Evolutionary conservation across 2,113 vertebrate genomes (phyloP), one percentile per base, ranked within the genome.

Genomic region (Megalops atlanticus): DNA sequence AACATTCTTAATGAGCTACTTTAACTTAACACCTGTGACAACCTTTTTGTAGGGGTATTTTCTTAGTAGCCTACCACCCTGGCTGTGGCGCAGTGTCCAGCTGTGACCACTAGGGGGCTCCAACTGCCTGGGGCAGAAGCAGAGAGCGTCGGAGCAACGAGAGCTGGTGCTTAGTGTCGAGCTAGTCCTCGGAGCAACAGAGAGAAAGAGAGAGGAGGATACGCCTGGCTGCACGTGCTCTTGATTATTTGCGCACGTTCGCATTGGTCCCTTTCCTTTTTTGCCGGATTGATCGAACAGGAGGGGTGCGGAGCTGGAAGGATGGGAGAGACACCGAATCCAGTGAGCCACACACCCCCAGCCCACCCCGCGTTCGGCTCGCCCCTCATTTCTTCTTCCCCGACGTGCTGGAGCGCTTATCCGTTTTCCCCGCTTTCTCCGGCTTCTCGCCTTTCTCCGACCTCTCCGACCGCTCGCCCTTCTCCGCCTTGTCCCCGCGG

Each of bases 371-470:
- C 52, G 71, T 36, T 35, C 70, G 78, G 18, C 8, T 45, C 75
- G 2, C 58, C 71, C 36, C 83, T 97, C 93, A 97, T 91, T 97
- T 97, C 91, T 95, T 89, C 87, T 94, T 92, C 15, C 90, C 90
- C 0, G 89, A 88, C 4, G 85, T 79, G 7, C 96, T 96, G 2
- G 95, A 92, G 86, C 95, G 95, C 68, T 95, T 95, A 0, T 76
- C 78, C 14, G 78, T 33, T n/a, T 70, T 80, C 70, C 94, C 94
- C 38, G 87, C 91, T 83, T 92, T 94, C 68, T 93, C 93, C 0
- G 85, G 88, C 21, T 90, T 90, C 47, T 94, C 92, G 1, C 91
- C 92, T 82, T 86, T 91, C 80, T 94, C 94, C 0, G 91, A 92
- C 47, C 87, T 79, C 0, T 91, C 90, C 0, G 87, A 89, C 27